Percentiles rank a stretch among this genome's conserved stretches.
phyloP scores from a whole-genome alignment of 2,888 invertebrate genomes.

The Nezara viridula region DNA sequence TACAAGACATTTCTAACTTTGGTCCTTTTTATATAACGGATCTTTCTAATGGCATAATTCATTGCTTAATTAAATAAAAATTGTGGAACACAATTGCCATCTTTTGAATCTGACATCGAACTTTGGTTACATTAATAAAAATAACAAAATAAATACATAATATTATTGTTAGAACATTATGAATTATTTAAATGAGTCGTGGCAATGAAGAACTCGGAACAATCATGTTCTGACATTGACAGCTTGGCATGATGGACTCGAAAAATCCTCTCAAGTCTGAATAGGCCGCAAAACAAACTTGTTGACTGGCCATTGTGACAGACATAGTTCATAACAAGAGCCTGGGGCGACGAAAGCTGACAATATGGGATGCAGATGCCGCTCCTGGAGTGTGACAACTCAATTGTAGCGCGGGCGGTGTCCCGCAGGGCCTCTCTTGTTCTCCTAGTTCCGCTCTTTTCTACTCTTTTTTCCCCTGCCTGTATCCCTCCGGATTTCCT shows the following conservation, averaged over 20 bases:
- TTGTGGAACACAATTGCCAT: too few species aligned
- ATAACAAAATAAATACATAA: too few species aligned
- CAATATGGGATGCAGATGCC: constrained; percentile 48
- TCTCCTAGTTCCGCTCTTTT: constrained; percentile 44
- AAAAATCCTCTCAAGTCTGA: neutral
- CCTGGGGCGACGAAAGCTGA: neutral
- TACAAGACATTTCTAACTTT: too few species aligned
- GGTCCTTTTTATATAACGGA: too few species aligned
- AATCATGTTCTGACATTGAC: neutral
- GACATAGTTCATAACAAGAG: constrained; percentile 26
- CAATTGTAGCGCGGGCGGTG: neutral
- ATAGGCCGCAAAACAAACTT: constrained; percentile 49
- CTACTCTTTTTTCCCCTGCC: constrained; percentile 49
- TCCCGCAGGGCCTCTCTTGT: constrained; percentile 49
- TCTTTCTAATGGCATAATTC: too few species aligned
- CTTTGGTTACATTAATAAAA: too few species aligned
- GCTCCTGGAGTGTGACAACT: constrained; percentile 44
- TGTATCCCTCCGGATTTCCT: constrained; percentile 52
- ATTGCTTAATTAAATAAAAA: too few species aligned
- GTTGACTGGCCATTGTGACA: constrained; percentile 44
- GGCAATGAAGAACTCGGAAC: neutral
- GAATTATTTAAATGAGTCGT: neutral
- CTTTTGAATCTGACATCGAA: too few species aligned
- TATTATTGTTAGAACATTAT: neutral
- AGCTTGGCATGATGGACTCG: neutral